A percentile compares a stretch with the other conserved stretches of the same genome.
Evolutionary conservation across 2,888 invertebrate genomes (phyloP).

Genomic region (Graphium colonna): DNA sequence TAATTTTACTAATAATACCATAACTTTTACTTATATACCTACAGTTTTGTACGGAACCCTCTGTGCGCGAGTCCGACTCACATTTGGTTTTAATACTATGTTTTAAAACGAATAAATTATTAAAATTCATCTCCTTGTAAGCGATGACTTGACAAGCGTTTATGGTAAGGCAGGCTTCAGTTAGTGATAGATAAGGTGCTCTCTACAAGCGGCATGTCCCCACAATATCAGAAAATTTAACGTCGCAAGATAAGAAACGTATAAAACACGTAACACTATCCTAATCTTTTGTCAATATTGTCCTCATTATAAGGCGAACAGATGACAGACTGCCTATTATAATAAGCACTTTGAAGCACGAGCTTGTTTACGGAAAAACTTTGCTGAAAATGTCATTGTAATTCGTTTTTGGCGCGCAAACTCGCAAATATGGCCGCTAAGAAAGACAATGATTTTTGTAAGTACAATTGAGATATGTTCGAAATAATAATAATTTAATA

Average conservation of each 20-base stretch:
- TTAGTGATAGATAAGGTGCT: slow-evolving; percentile 11
- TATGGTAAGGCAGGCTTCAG: neutral
- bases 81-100: too few species aligned
- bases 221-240: slow-evolving; percentile 41
- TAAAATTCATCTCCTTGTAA: neutral
- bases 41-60: too few species aligned
- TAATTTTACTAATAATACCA: too few species aligned
- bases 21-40: too few species aligned
- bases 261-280: slow-evolving; percentile 40
- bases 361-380: slow-evolving; percentile 8
- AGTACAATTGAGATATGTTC: slow-evolving; percentile 37
- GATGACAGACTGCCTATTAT: slow-evolving; percentile 36
- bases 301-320: slow-evolving; percentile 45
- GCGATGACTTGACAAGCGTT: neutral
- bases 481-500: neutral
- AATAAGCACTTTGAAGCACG: slow-evolving; percentile 1
- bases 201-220: slow-evolving; percentile 18
- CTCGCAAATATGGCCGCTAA: slow-evolving; percentile 33
- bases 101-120: neutral
- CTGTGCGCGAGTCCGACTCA: too few species aligned
- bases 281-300: slow-evolving; percentile 72
- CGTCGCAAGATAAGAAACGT: slow-evolving; percentile 53
- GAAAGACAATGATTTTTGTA: slow-evolving; percentile 68
- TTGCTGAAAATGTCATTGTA: slow-evolving; percentile 8
- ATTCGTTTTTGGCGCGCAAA: neutral